Percentiles rank a stretch among this genome's conserved stretches.
Conservation (phyloP, 2,113 vertebrate species). For the Epinephelus cyanopodus region DNA sequence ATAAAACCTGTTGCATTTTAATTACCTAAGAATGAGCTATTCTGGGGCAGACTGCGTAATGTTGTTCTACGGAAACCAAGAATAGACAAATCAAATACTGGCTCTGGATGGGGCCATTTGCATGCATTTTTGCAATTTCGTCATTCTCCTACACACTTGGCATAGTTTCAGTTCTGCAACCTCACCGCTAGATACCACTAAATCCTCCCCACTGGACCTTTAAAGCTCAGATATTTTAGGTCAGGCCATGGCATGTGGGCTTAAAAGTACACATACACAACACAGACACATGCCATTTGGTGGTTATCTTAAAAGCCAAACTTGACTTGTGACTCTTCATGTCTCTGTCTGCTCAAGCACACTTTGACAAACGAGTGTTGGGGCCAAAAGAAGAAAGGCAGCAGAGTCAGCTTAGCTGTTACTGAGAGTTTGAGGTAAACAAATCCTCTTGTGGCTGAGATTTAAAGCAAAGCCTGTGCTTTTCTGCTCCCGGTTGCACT, state of each 20-base stretch:
- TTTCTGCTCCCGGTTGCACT: slow-evolving; percentile 61
- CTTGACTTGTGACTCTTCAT: slow-evolving; percentile 29
- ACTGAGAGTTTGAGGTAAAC: slow-evolving; percentile 73
- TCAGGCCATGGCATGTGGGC: background rate
- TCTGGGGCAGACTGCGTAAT: no score
- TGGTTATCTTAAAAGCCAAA: slow-evolving; percentile 38
- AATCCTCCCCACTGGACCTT: no score
- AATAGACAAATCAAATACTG: no score
- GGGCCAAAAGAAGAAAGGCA: slow-evolving; percentile 49
- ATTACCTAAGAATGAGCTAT: no score
- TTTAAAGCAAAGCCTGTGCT: slow-evolving; percentile 67
- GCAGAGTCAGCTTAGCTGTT: slow-evolving; percentile 65
- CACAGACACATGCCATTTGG: background rate
- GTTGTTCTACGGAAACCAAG: no score
- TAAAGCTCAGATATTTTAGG: background rate
- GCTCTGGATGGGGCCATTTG: no score
- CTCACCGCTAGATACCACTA: no score
- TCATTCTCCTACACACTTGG: no score
- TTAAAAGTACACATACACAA: background rate
- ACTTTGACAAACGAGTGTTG: slow-evolving; percentile 56
- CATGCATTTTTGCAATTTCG: no score
- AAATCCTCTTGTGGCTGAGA: slow-evolving; percentile 69
- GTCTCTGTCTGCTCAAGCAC: slow-evolving; percentile 44
- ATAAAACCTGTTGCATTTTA: no score
- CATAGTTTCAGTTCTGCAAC: no score